A percentile compares a stretch with the other conserved stretches of the same genome.
Conservation (phyloP, 1,140 invertebrate species). For the Heliconius eleuchia region DNA sequence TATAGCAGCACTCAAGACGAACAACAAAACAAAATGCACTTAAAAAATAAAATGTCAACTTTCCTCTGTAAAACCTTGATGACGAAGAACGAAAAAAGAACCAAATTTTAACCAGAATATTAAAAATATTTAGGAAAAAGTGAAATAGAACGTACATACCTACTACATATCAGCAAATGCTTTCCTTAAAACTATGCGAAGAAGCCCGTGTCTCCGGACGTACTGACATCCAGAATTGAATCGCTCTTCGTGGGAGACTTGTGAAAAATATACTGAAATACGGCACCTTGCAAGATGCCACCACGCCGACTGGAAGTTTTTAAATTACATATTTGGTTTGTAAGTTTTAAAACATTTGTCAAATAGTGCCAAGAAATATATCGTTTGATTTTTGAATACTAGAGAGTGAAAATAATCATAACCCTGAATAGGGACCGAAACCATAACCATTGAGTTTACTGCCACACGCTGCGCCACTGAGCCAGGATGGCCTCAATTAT, state of each 20-base stretch:
- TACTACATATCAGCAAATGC: not conserved
- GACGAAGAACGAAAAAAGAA: not conserved
- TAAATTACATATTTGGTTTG: not conserved
- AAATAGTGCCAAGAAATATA: too few relatives aligned
- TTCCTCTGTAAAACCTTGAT: not conserved
- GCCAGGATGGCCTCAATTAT: too few relatives aligned
- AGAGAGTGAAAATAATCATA: too few relatives aligned
- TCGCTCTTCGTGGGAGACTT: slow-evolving; percentile 35
- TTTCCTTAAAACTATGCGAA: slow-evolving; percentile 34
- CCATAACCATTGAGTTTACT: too few relatives aligned
- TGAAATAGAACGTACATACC: not conserved
- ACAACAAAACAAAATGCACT: not conserved
- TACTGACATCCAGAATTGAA: slow-evolving; percentile 55
- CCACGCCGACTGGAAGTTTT: not conserved
- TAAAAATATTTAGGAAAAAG: not conserved
- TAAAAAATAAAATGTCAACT: not conserved
- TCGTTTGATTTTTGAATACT: too few relatives aligned
- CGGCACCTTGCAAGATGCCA: not conserved
- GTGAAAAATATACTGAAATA: slow-evolving; percentile 17
- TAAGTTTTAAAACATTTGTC: too few relatives aligned
- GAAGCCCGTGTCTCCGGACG: slow-evolving; percentile 43
- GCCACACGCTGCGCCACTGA: too few relatives aligned
- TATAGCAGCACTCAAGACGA: too few relatives aligned
- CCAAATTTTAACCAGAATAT: not conserved
- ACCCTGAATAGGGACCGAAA: too few relatives aligned